Evolutionary conservation across 2,113 vertebrate species (phyloP), one percentile per base, ranked within the genome.

Genomic region (Sapajus apella): DNA sequence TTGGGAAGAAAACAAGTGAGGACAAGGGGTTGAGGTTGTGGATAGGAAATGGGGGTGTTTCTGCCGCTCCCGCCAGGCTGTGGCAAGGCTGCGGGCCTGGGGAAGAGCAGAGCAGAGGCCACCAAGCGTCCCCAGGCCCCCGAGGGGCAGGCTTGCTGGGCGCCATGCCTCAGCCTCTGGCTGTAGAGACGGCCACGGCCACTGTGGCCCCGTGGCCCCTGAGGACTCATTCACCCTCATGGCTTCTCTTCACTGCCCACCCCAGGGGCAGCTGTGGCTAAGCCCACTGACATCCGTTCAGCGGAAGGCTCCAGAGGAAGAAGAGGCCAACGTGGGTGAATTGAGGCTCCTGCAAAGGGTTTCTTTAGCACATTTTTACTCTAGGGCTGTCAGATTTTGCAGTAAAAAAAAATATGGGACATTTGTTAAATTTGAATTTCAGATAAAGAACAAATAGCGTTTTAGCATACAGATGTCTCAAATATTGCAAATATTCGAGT

Each of bases 61-160:
- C 52, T 52, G 35, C 47, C 25, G 7, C 23, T 40, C 64, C 17
- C 16, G 64, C 1, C 21, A 17, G 3, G 8, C 3, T 6, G 4
- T 4, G 12, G 11, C 0, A 3, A 55, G 30, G 7, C 0, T 21
- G 12, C 13, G 5, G 43, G 9, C 47, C 47, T 37, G 27, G 30
- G 37, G 7, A 72, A n/a, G 23, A 27, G 12, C 37, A 52, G 32
- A 20, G 11, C 32, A 68, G 66, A 68, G 66, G 32, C 66, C 66
- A 35, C 40, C 2, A 2, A 8, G 0, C 0, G 14, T 37, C 21
- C 76, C 45, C 17, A 9, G 16, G 18, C 7, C 23, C 30, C 1
- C 0, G 2, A 25, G 9, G 18, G 7, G 16, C n/a, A 58, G 61
- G 90, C 9, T 25, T 87, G 30, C 11, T 37, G 45, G 23, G 43